Evolutionary conservation across 53 echinoderm and acorn worm species (phyloP).

Genomic region (Holothuria scabra): DNA sequence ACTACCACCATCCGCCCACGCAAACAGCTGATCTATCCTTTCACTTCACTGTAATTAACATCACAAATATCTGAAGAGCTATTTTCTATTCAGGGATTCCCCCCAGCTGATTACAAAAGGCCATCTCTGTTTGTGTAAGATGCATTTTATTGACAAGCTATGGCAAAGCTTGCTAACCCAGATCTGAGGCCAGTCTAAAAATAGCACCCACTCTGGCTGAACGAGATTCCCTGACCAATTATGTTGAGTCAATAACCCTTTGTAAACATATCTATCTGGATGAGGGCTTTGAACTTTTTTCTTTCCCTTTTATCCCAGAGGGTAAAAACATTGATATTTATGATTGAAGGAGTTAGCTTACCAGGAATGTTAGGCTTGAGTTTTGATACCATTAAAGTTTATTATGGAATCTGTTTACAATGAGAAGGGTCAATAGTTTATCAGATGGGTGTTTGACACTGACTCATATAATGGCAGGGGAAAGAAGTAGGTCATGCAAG

Average conservation of each 20-base stretch:
- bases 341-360: constrained; percentile 4
- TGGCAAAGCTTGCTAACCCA: constrained; percentile 23
- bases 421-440: too few species aligned
- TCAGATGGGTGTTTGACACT: too few species aligned
- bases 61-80: too few species aligned
- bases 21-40: too few species aligned
- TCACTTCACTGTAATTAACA: too few species aligned
- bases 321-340: constrained; percentile 39
- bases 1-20: too few species aligned
- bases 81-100: constrained; percentile 25
- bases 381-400: too few species aligned
- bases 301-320: constrained; percentile 36
- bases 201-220: constrained; percentile 22
- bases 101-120: constrained; percentile 25
- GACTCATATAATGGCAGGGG: too few species aligned
- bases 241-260: constrained; percentile 36
- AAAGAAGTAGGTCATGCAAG: too few species aligned
- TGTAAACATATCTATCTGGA: constrained; percentile 21
- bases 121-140: constrained; percentile 19
- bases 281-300: constrained; percentile 36
- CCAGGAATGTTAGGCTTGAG: too few species aligned
- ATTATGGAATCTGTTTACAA: too few species aligned
- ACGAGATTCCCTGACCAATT: constrained; percentile 43
- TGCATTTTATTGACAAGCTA: constrained; percentile 30
- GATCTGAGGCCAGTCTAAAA: constrained; percentile 37